phyloP scores from a whole-genome alignment of 2,888 invertebrate species.

The Drosophila demipolita region DNA sequence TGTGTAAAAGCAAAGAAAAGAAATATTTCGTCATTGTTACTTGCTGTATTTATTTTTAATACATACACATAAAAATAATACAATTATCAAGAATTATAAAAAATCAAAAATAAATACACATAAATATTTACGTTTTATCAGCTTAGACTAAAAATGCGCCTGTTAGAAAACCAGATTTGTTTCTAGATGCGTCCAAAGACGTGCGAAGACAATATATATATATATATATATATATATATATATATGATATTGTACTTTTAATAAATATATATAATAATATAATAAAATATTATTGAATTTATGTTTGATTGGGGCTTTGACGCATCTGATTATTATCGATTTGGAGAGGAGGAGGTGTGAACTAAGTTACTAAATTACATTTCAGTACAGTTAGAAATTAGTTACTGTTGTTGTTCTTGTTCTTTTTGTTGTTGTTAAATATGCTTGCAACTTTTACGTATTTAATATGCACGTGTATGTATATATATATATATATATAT shows the following conservation, averaged over 20 bases:
- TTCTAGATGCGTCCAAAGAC: slow-evolving; percentile 19
- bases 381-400: slow-evolving; percentile 62
- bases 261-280: slow-evolving; percentile 8
- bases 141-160: slow-evolving; percentile 41
- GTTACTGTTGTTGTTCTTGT: slow-evolving; percentile 40
- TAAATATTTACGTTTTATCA: slow-evolving; percentile 47
- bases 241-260: slow-evolving; percentile 24
- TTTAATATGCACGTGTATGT: slow-evolving; percentile 40
- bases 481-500: slow-evolving; percentile 36
- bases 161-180: slow-evolving; percentile 32
- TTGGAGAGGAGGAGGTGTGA: slow-evolving; percentile 17
- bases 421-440: slow-evolving; percentile 16
- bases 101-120: slow-evolving; percentile 64
- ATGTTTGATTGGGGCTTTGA: slow-evolving; percentile 21
- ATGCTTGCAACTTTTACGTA: slow-evolving; percentile 52
- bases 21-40: slow-evolving; percentile 36
- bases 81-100: slow-evolving; percentile 54
- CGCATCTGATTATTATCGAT: slow-evolving; percentile 27
- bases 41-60: slow-evolving; percentile 72
- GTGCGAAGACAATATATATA: slow-evolving; percentile 5
- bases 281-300: slow-evolving; percentile 12
- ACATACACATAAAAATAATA: slow-evolving; percentile 68
- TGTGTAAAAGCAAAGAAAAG: neutral
- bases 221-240: slow-evolving; percentile 5
- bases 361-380: slow-evolving; percentile 57